Percentiles rank a stretch among this genome's conserved stretches.
Conservation (phyloP, 53 echinoderm and acorn worm species). For the Luidia sarsii region DNA sequence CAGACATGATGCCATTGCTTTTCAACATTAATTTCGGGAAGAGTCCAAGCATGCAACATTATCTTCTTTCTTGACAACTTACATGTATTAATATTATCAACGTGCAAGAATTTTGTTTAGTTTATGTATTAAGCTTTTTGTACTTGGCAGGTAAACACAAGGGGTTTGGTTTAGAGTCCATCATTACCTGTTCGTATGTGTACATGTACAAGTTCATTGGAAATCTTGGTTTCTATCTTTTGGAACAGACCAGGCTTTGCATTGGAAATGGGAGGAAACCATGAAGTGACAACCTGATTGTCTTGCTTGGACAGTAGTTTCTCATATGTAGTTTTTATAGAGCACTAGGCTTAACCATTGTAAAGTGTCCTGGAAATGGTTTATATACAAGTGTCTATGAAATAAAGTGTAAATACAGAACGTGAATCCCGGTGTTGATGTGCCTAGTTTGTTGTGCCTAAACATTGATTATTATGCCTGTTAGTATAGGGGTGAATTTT, state of each 20-base stretch:
- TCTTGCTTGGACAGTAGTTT: constrained; percentile 28
- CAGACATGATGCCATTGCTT: constrained; percentile 7
- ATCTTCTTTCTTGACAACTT: constrained; percentile 41
- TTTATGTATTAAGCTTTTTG: constrained; percentile 38
- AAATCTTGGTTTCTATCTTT: constrained; percentile 19
- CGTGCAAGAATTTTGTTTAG: constrained; percentile 46
- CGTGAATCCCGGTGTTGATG: constrained; percentile 41
- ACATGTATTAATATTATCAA: neutral
- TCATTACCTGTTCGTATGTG: constrained; percentile 9
- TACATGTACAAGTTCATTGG: constrained; percentile 6
- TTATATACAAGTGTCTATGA: constrained; percentile 78
- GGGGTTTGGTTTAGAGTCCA: constrained; percentile 4
- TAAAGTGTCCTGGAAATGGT: constrained; percentile 68
- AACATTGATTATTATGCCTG: too few species aligned
- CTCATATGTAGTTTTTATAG: constrained; percentile 51
- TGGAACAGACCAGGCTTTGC: constrained; percentile 1
- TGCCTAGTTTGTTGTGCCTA: too few species aligned
- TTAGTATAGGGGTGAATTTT: too few species aligned
- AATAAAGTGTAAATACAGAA: constrained; percentile 70
- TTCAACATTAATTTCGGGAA: constrained; percentile 5
- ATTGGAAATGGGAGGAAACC: constrained; percentile 6
- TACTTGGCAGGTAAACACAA: constrained; percentile 30
- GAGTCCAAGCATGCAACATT: constrained; percentile 47
- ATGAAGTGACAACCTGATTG: constrained; percentile 12
- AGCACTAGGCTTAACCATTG: constrained; percentile 61